A percentile compares a stretch with the other conserved stretches of the same genome.
Conservation (phyloP, 2,113 vertebrate species). For the Nothoprocta pentlandii region DNA sequence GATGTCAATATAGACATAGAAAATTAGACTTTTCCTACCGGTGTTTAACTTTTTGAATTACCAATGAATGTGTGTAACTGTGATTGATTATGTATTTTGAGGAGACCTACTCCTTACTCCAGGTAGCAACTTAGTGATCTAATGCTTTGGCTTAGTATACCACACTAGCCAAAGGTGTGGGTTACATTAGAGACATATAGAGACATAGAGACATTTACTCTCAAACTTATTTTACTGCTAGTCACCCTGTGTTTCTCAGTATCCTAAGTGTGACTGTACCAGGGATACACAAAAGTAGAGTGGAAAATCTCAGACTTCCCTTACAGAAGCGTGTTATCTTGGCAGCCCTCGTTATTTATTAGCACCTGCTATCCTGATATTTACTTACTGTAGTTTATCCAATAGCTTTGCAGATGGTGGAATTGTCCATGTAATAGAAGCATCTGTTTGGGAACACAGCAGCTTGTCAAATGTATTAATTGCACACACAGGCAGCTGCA, state of each 20-base stretch:
- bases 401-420: slow-evolving; percentile 63
- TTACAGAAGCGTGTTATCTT: neutral
- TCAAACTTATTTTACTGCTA: neutral
- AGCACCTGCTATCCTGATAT: slow-evolving; percentile 70
- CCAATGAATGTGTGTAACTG: neutral
- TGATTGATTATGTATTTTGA: neutral
- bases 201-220: neutral
- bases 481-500: slow-evolving; percentile 41
- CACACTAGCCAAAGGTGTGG: neutral
- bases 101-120: neutral
- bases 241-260: neutral
- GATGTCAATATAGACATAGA: neutral
- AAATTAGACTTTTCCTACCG: neutral
- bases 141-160: neutral
- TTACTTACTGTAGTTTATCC: slow-evolving; percentile 64
- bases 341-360: slow-evolving; percentile 39
- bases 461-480: slow-evolving; percentile 63
- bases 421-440: slow-evolving; percentile 55
- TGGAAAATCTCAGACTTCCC: neutral
- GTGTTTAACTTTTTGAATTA: neutral
- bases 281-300: neutral
- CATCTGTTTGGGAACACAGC: slow-evolving; percentile 67
- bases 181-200: neutral
- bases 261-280: neutral
- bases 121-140: neutral